Conservation (phyloP, 2,888 invertebrate genomes). For the Meiosimyza decipiens region DNA sequence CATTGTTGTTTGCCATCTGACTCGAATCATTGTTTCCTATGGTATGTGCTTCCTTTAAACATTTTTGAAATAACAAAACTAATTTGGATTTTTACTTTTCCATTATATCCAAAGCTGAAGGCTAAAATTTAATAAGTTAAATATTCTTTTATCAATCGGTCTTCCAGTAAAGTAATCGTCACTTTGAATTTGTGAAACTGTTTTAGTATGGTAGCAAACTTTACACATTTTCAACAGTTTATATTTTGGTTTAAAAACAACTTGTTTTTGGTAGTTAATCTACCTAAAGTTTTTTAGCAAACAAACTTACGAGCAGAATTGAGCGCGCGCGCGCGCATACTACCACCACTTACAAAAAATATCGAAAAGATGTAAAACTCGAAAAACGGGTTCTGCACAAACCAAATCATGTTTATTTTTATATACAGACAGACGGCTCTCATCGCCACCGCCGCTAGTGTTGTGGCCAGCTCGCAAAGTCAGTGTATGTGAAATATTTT, state of each 20-base stretch:
- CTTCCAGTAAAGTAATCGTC: background rate
- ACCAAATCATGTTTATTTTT: constrained; percentile 35
- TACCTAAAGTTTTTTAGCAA: background rate
- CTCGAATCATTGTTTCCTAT: no score
- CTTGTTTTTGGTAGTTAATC: no score
- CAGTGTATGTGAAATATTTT: no score
- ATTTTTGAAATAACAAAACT: background rate
- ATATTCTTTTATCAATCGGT: background rate
- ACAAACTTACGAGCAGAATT: background rate
- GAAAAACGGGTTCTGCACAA: constrained; percentile 37
- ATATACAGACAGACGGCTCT: constrained; percentile 18
- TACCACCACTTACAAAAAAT: constrained; percentile 8
- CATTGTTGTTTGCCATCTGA: no score
- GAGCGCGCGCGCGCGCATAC: background rate
- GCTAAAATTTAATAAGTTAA: no score
- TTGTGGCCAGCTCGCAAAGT: no score
- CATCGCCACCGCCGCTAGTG: background rate
- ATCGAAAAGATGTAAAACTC: constrained; percentile 36
- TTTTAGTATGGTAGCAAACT: no score
- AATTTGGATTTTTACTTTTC: background rate
- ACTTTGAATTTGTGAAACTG: no score
- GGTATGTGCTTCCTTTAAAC: background rate
- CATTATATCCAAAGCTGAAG: background rate
- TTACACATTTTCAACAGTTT: no score
- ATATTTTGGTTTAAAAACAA: no score